A percentile compares a stretch with the other conserved stretches of the same genome.
Evolutionary conservation across 2,113 vertebrate genomes (phyloP).

Genomic region (Gasterosteus nipponicus): DNA sequence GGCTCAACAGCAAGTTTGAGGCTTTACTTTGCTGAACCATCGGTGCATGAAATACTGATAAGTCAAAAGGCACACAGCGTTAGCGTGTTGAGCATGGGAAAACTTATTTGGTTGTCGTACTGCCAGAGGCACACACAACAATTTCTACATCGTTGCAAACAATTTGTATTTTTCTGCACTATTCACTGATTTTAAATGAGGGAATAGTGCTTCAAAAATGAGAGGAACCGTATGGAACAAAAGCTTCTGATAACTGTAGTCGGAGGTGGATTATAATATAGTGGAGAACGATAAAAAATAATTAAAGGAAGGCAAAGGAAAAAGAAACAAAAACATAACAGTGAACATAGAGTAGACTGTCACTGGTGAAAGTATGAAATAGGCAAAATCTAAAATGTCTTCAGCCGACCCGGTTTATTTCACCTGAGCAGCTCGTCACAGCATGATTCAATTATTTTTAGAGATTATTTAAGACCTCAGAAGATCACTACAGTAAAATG

Average conservation of each 20-base stretch:
- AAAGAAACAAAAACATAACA: neutral
- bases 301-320: neutral
- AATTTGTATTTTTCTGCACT: neutral
- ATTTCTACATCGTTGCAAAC: conserved; percentile 25
- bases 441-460: conserved; percentile 1
- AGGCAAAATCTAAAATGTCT: neutral
- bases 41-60: conserved; percentile 29
- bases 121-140: conserved; percentile 4
- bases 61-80: conserved; percentile 7
- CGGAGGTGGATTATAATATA: neutral
- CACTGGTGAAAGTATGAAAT: neutral
- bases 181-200: conserved; percentile 14
- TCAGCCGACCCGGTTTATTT: conserved; percentile 1
- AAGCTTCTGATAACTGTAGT: neutral
- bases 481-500: neutral
- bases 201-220: neutral
- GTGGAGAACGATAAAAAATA: neutral
- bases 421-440: conserved; percentile 2
- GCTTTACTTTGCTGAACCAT: conserved; percentile 36
- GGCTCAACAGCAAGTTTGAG: conserved; percentile 12
- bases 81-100: neutral
- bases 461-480: conserved; percentile 3
- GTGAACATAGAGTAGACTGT: neutral
- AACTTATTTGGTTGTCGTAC: conserved; percentile 9
- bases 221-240: neutral